Evolutionary conservation across 1,140 invertebrate genomes (phyloP), one percentile per base, ranked within the genome.

Genomic region (Aphelenchoides fujianensis): DNA sequence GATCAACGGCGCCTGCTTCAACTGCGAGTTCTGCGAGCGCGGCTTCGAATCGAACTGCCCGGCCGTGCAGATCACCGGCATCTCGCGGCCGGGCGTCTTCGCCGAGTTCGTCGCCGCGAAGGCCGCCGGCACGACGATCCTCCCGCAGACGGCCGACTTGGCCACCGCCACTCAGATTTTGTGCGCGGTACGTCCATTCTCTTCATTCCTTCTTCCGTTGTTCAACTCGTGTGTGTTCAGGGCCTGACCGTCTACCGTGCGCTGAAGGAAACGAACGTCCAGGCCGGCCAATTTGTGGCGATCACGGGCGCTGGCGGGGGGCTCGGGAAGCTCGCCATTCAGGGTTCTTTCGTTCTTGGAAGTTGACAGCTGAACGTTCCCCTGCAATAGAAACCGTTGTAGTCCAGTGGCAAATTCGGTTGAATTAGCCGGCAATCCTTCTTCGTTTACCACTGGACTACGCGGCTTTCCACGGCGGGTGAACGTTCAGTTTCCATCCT

Each of bases 271-370:
- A 59, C 73, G 5, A 66, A 74, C 9, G 52, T 74, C 1, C 41
- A 74, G 31, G 16, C 73, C 12, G 73, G 73, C 12, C 62, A 74
- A 52, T 62, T 61, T 31, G 37, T 74, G 31, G 73, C 54, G 0
- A 27, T 74, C 34, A 68, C 62, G 9, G 73, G 73, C 0, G 72
- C 72, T n/a, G 73, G 70, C 7, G 73, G 73, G 23, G 73, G 73
- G 7, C 59, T 74, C 2, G 73, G 73, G 0, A 54, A 37, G 2
- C 53, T 74, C 16, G 73, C 70, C 0, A 48, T 48, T 48, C 41
- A 48, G 41, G 41, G 41, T 48, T 48, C 12, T 23, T 48, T 48
- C 23, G 41, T 48, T 23, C 12, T 48, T 48, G 41, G 41, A 16
- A 16, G 12, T 48, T 48, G 12, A 16, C 23, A 48, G 41, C 23